Evolutionary conservation across 2,888 invertebrate species (phyloP).

Genomic region (Melanophora roralis): DNA sequence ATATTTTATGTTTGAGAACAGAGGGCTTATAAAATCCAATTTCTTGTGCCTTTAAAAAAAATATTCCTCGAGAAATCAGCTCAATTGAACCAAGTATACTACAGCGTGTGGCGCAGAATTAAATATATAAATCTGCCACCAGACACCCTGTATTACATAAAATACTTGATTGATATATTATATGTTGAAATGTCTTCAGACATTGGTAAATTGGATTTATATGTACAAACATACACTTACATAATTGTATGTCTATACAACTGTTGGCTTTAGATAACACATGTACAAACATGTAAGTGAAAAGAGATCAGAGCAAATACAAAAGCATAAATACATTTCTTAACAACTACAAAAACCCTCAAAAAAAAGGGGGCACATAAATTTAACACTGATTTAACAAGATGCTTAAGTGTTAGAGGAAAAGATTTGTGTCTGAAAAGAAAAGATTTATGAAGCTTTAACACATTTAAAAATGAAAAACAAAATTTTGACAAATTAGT

Average conservation of each 20-base stretch:
- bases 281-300: neutral
- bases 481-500: slow-evolving; percentile 59
- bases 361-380: slow-evolving; percentile 43
- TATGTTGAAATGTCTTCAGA: slow-evolving; percentile 44
- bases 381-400: slow-evolving; percentile 45
- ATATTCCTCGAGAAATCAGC: too few species aligned
- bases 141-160: too few species aligned
- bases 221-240: neutral
- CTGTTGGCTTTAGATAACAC: neutral
- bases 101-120: too few species aligned
- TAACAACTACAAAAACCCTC: neutral
- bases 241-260: neutral
- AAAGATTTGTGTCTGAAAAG: slow-evolving; percentile 36
- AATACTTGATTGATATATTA: slow-evolving; percentile 52
- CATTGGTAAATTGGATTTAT: too few species aligned
- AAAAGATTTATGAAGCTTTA: slow-evolving; percentile 60
- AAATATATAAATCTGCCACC: too few species aligned
- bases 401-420: slow-evolving; percentile 41
- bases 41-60: too few species aligned
- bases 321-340: slow-evolving; percentile 3
- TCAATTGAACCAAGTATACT: too few species aligned
- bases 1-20: too few species aligned
- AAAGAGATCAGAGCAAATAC: neutral
- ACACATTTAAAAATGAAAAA: slow-evolving; percentile 55
- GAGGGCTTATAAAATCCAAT: too few species aligned